Base-by-base conservation (phyloP, 2,888 invertebrate genomes). In the Plagodis dolabraria region DNA sequence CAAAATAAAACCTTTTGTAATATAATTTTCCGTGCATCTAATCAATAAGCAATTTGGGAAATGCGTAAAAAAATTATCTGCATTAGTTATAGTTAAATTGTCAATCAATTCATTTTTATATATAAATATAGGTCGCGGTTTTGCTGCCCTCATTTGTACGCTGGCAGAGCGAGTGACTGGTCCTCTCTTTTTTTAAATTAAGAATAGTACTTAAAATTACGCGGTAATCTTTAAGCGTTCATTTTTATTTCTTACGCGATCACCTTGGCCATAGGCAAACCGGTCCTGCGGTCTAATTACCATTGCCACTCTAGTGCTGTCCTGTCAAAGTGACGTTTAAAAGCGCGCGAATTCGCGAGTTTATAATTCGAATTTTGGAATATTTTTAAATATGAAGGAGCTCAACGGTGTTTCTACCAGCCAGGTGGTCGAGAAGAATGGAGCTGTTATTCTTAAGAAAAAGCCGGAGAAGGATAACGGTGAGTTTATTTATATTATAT, bases 251-350 rank as follows among this genome's bases (percentile, higher is more conserved):
- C 33, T 44, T 38, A 36, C 76, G 77, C 63, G 78, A 71, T 86
- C 66, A 77, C 91, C 90, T 91, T 90, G 90, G 80, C 81, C 77
- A 71, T 72, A 72, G 8, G 40, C 73, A 73, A 76, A 77, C 79
- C 65, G 71, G 80, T 78, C 77, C 46, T 69, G 69, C 75, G 80
- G 79, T 81, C 79, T 72, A 83, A 68, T 82, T 79, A 75, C 75
- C 83, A 79, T 80, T 83, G 85, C 83, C 82, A 81, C 75, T 75
- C 75, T 12, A 43, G 58, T 53, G 60, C 45, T 10, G 76, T 67
- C 65, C 75, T 86, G 86, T 87, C 87, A 87, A 85, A 88, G 87
- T 90, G 89, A 90, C 89, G 84, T 87, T 80, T 77, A 66, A 81
- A 83, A 85, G 76, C 82, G 86, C 89, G 90, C 85, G 82, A 86